Conservation (phyloP, 2,888 invertebrate genomes). For the Empis livida region DNA sequence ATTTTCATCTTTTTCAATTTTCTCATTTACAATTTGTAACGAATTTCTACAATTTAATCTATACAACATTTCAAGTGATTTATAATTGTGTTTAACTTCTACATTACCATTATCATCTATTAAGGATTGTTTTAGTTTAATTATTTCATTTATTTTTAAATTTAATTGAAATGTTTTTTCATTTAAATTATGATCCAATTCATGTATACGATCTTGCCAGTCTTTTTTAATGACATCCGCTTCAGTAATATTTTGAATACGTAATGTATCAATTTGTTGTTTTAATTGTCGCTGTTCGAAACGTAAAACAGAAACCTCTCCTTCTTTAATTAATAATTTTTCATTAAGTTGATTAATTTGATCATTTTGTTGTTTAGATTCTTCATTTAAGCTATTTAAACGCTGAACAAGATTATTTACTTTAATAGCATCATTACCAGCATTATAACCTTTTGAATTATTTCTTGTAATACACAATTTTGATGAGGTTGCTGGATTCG, state of each 20-base stretch:
- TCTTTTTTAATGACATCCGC: not conserved
- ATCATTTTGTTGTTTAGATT: not conserved
- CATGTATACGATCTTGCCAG: not conserved
- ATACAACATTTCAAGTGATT: not conserved
- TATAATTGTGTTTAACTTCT: not conserved
- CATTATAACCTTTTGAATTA: not conserved
- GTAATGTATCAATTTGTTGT: not conserved
- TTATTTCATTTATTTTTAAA: not conserved
- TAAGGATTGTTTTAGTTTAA: not conserved
- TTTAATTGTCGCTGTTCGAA: not conserved
- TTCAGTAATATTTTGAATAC: not conserved
- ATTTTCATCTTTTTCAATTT: not conserved
- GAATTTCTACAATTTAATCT: not conserved
- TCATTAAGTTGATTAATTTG: not conserved
- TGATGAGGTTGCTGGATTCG: not conserved
- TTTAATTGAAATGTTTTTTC: not conserved
- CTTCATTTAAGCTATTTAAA: not conserved
- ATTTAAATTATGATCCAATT: not conserved
- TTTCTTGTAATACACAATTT: not conserved
- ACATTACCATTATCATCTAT: not conserved
- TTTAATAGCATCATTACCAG: not conserved
- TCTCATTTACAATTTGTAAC: not conserved
- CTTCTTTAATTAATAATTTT: slow-evolving; percentile 1
- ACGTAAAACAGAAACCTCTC: not conserved
- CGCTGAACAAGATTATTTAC: not conserved